phyloP scores from a whole-genome alignment of 2,888 invertebrate species.

The Diplolepis rosae region DNA sequence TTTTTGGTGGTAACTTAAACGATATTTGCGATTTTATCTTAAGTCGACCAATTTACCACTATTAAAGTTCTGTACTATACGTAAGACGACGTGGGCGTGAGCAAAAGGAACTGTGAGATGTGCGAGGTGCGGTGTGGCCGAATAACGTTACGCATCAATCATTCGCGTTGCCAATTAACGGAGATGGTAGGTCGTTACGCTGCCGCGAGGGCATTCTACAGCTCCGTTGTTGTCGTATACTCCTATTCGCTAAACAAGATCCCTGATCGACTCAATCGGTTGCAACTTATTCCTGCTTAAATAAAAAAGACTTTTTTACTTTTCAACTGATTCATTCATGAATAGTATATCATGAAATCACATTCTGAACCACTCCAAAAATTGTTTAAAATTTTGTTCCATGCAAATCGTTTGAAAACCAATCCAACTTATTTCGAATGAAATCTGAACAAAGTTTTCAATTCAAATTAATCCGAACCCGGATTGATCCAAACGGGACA shows the following conservation, averaged over 20 bases:
- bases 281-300: not conserved
- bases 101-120: slow-evolving; percentile 40
- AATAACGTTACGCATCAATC: slow-evolving; percentile 65
- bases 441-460: too few species aligned
- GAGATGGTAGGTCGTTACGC: slow-evolving; percentile 51
- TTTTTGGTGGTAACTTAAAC: slow-evolving; percentile 13
- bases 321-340: not conserved
- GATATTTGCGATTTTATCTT: slow-evolving; percentile 21
- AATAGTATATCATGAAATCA: too few species aligned
- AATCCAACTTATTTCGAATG: too few species aligned
- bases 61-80: slow-evolving; percentile 12
- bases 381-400: too few species aligned
- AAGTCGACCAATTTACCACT: slow-evolving; percentile 24
- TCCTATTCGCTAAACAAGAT: not conserved
- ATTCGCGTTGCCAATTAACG: slow-evolving; percentile 64
- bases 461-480: too few species aligned
- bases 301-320: not conserved
- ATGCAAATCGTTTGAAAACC: too few species aligned
- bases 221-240: not conserved
- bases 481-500: too few species aligned
- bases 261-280: not conserved
- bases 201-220: slow-evolving; percentile 49
- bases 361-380: too few species aligned
- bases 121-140: slow-evolving; percentile 47
- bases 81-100: slow-evolving; percentile 39